These are phyloP conservation scores for Gambusia yucatana DNA, from an alignment of 2,797 vertebrate genomes.

Conservation along the genomic window DNA sequence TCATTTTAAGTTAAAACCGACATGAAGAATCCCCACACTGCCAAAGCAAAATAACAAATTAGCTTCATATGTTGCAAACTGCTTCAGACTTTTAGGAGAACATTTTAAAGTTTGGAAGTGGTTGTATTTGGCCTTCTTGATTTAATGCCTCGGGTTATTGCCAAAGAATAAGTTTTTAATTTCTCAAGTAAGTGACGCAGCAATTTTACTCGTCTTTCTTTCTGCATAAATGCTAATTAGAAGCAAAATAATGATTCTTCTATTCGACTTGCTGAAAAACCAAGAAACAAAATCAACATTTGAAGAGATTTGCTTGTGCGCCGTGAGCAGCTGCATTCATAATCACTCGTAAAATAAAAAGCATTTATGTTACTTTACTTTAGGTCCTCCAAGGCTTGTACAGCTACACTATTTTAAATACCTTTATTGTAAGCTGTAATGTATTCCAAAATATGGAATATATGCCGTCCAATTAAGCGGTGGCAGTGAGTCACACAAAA, in stretches of 20 bases:
- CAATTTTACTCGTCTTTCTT: conserved; percentile 3
- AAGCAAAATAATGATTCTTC: neutral
- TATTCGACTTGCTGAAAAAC: neutral
- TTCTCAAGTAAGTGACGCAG: conserved; percentile 19
- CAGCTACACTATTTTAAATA: conserved; percentile 43
- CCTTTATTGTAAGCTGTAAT: conserved; percentile 70
- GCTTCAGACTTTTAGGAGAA: conserved; percentile 38
- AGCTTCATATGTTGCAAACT: conserved; percentile 40
- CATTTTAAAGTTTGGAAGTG: conserved; percentile 24
- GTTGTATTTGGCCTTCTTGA: conserved; percentile 1
- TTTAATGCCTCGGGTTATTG: conserved; percentile 8
- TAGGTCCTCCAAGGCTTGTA: conserved; percentile 11
- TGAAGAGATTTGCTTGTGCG: conserved; percentile 3
- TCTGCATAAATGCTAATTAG: conserved; percentile 4
- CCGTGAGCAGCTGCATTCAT: neutral
- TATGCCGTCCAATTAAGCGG: conserved; percentile 64
- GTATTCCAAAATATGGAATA: conserved; percentile 56
- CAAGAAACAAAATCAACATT: conserved; percentile 9
- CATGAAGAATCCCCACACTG: conserved; percentile 27
- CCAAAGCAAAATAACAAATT: conserved; percentile 38
- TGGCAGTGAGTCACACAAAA: conserved; percentile 77
- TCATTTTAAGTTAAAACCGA: conserved; percentile 49
- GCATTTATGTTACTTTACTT: neutral
- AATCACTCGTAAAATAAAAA: conserved; percentile 1
- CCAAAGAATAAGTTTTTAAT: conserved; percentile 16